These are phyloP conservation scores for Bombyx huttoni DNA, from an alignment of 2,888 invertebrate species.

Conservation along the genomic window DNA sequence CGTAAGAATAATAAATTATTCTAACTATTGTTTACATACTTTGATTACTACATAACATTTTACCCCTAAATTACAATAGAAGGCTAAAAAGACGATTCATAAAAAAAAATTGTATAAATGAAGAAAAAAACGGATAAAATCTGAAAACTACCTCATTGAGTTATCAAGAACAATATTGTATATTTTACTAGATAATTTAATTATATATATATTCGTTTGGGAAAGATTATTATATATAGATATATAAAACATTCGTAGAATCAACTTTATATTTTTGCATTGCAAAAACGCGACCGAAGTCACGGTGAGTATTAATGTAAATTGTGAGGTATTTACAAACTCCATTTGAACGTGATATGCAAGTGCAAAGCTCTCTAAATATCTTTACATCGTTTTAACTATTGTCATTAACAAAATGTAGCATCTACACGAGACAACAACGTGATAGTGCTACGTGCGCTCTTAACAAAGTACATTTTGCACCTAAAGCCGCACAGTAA, in stretches of 20 bases:
- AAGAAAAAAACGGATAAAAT: background rate
- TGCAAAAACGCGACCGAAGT: background rate
- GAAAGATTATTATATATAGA: background rate
- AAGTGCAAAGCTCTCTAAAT: constrained; percentile 73
- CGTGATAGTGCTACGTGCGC: constrained; percentile 21
- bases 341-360: constrained; percentile 59
- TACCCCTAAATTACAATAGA: background rate
- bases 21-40: background rate
- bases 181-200: background rate
- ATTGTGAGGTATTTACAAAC: constrained; percentile 38
- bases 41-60: background rate
- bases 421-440: constrained; percentile 36
- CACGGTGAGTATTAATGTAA: background rate
- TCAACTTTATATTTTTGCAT: background rate
- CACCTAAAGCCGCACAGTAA: too few species aligned
- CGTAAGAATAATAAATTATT: background rate
- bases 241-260: background rate
- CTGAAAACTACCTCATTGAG: background rate
- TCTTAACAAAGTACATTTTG: background rate
- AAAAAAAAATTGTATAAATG: background rate
- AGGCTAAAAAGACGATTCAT: background rate
- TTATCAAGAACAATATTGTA: background rate
- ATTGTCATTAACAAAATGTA: constrained; percentile 41
- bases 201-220: background rate
- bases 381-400: constrained; percentile 40